Conservation (phyloP, 2,888 invertebrate genomes). For the Ferdinandea cuprea region DNA sequence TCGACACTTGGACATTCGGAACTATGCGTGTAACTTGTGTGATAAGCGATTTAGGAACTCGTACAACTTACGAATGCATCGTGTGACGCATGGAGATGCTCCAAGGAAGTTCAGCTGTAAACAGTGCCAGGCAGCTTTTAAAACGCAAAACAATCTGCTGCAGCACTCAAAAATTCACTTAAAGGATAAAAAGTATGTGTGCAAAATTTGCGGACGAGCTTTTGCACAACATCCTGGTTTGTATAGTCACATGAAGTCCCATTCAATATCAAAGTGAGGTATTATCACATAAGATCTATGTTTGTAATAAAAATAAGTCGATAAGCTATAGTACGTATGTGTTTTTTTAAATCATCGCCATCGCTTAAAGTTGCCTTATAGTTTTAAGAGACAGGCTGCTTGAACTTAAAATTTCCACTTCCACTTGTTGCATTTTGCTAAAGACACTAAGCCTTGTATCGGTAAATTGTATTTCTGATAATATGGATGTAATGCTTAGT, state of each 20-base stretch:
- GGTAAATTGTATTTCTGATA: too few species aligned
- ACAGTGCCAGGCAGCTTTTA: conserved; percentile 58
- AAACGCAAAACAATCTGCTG: conserved; percentile 53
- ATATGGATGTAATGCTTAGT: too few species aligned
- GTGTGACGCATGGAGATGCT: conserved; percentile 55
- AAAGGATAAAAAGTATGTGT: conserved; percentile 64
- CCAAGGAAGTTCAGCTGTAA: conserved; percentile 57
- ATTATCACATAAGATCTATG: not conserved
- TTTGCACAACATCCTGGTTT: conserved; percentile 75
- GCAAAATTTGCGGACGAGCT: conserved; percentile 68
- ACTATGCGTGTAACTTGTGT: conserved; percentile 62
- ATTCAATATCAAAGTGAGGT: conserved; percentile 41
- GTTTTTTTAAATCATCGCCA: too few species aligned
- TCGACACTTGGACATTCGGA: conserved; percentile 64
- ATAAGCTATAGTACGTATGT: not conserved
- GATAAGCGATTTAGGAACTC: conserved; percentile 69
- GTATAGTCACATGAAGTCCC: conserved; percentile 74
- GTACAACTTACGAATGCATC: conserved; percentile 62
- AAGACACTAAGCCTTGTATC: too few species aligned
- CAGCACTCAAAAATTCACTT: conserved; percentile 72
- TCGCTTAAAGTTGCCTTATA: too few species aligned
- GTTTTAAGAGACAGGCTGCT: too few species aligned
- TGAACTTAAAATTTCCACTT: too few species aligned
- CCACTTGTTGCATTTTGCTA: too few species aligned
- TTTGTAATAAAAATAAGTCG: not conserved